A percentile compares a stretch with the other conserved stretches of the same genome.
Evolutionary conservation across 2,113 vertebrate species (phyloP).

Genomic region (Vanacampus margaritifer): DNA sequence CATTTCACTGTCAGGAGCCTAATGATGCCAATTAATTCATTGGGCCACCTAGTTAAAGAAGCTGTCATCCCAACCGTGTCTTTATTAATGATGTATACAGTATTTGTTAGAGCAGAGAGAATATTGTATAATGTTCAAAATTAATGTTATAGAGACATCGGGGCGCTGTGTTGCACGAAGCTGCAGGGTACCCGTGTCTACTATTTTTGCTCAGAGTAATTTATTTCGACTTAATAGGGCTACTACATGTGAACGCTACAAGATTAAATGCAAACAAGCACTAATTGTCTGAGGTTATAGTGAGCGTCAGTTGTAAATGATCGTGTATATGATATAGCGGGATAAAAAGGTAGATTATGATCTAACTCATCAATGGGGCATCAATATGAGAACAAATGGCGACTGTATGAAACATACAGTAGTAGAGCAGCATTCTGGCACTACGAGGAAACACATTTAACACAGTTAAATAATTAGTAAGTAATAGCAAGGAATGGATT

Average conservation of each 20-base stretch:
- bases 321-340: neutral
- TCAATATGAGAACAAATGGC: neutral
- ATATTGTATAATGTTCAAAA: conserved; percentile 42
- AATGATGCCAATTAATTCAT: conserved; percentile 74
- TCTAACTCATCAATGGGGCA: neutral
- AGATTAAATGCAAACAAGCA: conserved; percentile 5
- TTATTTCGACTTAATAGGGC: neutral
- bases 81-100: conserved; percentile 50
- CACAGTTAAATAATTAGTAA: too few relatives aligned
- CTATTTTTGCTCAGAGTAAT: neutral
- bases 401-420: neutral
- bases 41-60: conserved; percentile 53
- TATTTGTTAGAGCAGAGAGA: conserved; percentile 43
- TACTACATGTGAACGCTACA: neutral
- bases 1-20: conserved; percentile 72
- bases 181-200: neutral
- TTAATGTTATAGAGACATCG: neutral
- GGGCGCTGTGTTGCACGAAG: conserved; percentile 5
- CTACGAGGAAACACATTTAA: too few relatives aligned
- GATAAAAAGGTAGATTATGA: neutral
- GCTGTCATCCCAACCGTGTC: conserved; percentile 38
- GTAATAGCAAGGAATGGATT: too few relatives aligned
- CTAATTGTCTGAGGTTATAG: neutral
- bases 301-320: neutral
- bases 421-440: too few relatives aligned